Base-by-base conservation (phyloP, 2,113 vertebrate genomes). In the Hystrix brachyura region DNA sequence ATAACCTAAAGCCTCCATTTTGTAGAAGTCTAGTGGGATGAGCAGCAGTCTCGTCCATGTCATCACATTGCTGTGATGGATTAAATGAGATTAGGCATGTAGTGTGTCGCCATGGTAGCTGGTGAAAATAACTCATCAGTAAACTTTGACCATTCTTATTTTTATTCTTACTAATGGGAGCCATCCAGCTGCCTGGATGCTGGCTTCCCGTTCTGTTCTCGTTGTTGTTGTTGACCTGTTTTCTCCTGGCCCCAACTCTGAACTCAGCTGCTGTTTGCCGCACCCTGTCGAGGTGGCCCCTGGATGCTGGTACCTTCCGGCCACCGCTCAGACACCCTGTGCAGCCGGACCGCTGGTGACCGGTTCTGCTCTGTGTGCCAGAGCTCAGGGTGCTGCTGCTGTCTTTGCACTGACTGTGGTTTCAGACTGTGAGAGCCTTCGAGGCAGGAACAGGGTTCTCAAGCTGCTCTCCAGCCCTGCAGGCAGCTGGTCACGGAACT, bases 381-480 rank as follows among this genome's bases (percentile, higher is more conserved):
- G 53, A 34, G 5, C 14, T 29, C 7, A 1, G 17, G 34, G 11
- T 1, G 4, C 0, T 25, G 51, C n/a, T 59, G 9, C 57, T 59
- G 57, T 23, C 53, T 55, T 72, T 64, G 53, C 5, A 48, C 5
- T 11, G 29, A 34, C 32, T 18, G 2, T 4, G 34, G 15, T 14
- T 38, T 55, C 53, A 72, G 55, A 10, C 0, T 4, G 59, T 6
- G 1, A 53, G 57, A 19, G 59, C 12, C 18, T 2, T 46, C 2
- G 5, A 90, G n/a, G 23, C 21, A 79, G 64, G 65, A 74, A 11
- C 3, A 59, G 25, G 11, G 19, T 17, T 34, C 32, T n/a, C 21
- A 57, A 7, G 15, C 29, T 8, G 15, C 38, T 72, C 27, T 23
- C 51, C 0, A 1, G 38, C 13, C 21, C 62, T 60, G 62, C 55